phyloP scores from a whole-genome alignment of 2,797 vertebrate genomes.

The Chiloscyllium punctatum region DNA sequence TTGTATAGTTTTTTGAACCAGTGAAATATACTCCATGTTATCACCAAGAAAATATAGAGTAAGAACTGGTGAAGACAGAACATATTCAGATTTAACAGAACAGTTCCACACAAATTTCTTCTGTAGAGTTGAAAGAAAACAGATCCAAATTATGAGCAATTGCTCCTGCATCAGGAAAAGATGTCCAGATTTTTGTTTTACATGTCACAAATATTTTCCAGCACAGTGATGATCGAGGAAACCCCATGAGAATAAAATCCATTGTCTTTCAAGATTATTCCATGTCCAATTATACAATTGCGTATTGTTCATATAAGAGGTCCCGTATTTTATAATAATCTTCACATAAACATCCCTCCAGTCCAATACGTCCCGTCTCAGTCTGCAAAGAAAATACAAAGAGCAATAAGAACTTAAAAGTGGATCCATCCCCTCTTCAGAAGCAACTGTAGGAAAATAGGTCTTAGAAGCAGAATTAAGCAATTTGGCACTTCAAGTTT shows the following conservation, averaged over 20 bases:
- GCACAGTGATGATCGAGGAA: background rate
- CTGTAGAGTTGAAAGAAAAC: background rate
- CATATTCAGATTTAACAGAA: background rate
- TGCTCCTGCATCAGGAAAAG: background rate
- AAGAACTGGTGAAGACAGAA: background rate
- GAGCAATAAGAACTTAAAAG: conserved; percentile 31
- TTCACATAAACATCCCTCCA: conserved; percentile 96
- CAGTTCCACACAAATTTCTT: background rate
- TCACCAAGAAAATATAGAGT: background rate
- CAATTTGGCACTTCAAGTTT: too few relatives aligned
- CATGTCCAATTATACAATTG: conserved; percentile 68
- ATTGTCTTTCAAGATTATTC: background rate
- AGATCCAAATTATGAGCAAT: background rate
- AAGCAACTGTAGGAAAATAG: too few relatives aligned
- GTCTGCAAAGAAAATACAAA: conserved; percentile 69
- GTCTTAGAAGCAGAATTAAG: too few relatives aligned
- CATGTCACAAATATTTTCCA: background rate
- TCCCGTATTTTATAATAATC: conserved; percentile 98
- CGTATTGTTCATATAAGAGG: conserved; percentile 95
- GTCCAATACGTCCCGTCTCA: conserved; percentile 89
- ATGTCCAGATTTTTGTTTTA: background rate
- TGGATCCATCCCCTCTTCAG: conserved; percentile 35
- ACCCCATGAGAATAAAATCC: background rate
- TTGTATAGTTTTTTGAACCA: background rate
- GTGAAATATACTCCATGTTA: background rate